Conservation (phyloP, 1,140 invertebrate species). For the Rhopalosiphum padi region DNA sequence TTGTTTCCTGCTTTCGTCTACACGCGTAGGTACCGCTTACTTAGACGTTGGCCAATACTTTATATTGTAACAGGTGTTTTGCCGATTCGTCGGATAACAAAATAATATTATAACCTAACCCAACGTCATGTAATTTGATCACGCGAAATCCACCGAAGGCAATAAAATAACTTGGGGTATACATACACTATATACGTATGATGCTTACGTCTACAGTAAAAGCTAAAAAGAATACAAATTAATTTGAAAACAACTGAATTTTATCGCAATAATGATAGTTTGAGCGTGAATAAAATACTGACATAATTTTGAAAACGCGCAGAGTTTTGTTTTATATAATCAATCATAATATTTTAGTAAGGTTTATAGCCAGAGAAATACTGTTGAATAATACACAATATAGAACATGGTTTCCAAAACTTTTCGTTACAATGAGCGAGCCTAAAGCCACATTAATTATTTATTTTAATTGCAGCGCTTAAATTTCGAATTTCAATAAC, state of each 20-base stretch:
- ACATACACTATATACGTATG: neutral
- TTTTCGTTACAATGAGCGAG: too few relatives aligned
- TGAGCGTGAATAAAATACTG: neutral
- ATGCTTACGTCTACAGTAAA: neutral
- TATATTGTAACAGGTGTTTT: neutral
- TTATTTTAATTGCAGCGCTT: too few relatives aligned
- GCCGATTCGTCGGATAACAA: neutral
- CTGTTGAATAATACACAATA: neutral
- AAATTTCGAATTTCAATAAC: too few relatives aligned
- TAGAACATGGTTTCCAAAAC: too few relatives aligned
- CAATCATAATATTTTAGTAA: neutral
- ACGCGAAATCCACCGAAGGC: neutral
- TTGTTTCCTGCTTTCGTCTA: slow-evolving; percentile 24
- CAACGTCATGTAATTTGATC: slow-evolving; percentile 27
- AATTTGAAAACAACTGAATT: neutral
- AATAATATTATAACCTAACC: neutral
- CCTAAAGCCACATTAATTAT: too few relatives aligned
- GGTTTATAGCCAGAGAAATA: neutral
- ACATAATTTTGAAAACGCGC: neutral
- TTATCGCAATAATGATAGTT: neutral
- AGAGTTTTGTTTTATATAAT: neutral
- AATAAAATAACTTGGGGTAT: neutral
- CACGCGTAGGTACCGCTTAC: neutral
- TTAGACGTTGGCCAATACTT: neutral
- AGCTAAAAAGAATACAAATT: neutral